Base-by-base conservation (phyloP, 2,113 vertebrate genomes). In the Upupa epops region DNA sequence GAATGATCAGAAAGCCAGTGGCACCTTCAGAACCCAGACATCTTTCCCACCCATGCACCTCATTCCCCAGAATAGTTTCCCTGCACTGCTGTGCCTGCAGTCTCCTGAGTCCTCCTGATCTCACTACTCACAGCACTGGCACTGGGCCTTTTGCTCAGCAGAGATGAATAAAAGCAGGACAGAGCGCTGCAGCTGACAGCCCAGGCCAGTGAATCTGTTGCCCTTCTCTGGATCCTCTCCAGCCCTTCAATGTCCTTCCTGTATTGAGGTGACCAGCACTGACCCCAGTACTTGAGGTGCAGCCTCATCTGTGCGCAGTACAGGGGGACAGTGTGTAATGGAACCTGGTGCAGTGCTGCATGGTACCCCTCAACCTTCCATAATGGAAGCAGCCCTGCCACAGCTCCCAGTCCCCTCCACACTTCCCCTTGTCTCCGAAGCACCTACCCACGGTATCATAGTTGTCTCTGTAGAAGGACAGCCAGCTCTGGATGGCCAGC, bases 381-480 rank as follows among this genome's bases (percentile, higher is more conserved):
- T 42, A 15, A 42, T 42, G 40, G 40, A 42, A 42, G 49, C 42
- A 8, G 24, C 25, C 9, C n/a, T 2, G 4, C 31, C 59, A 3
- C 13, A 2, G 5, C 59, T 45, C 71, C 28, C 6, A 1, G 48
- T 25, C 78, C 9, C 32, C 40, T 22, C 42, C 13, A 1, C 28
- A 1, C 1, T 2, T 6, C 2, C 68, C 72, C 28, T 2, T 0
- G 11, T 8, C 45, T 14, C 17, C 10, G 11, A 2, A 1, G 10
- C 84, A 92, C 98, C 17, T 91, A 99, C 99, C 99, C 21, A 98
- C 96, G 55, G 58, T 52, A 1, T 66, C 34, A 25, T 99, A 99
- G 61, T 98, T 97, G 86, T 96, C 87, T 21, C 97, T 83, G 81
- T 99, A 99, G 95, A 99, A 99, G 34, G 92, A 87, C 17, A 99